A percentile compares a stretch with the other conserved stretches of the same genome.
Evolutionary conservation across 2,113 vertebrate genomes (phyloP).

Genomic region (Melozone crissalis): DNA sequence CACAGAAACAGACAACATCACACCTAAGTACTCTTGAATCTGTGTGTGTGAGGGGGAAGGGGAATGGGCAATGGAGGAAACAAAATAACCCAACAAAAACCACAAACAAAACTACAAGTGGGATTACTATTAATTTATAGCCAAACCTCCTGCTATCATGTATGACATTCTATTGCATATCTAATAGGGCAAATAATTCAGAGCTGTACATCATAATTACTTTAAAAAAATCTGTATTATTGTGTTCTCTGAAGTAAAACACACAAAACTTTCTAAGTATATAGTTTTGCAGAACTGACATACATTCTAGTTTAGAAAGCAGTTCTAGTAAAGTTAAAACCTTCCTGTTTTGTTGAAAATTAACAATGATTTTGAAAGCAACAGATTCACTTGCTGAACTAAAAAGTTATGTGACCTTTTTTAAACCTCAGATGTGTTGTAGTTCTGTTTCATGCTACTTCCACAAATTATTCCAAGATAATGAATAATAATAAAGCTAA

Average conservation of each 20-base stretch:
- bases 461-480: neutral
- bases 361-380: neutral
- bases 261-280: neutral
- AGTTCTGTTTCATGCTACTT: neutral
- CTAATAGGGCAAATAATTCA: neutral
- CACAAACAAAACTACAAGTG: neutral
- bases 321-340: neutral
- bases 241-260: neutral
- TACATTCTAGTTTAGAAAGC: neutral
- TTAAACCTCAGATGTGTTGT: neutral
- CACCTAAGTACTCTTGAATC: neutral
- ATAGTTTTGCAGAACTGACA: neutral
- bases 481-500: neutral
- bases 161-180: neutral
- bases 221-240: neutral
- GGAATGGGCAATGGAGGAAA: neutral
- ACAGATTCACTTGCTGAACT: neutral
- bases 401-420: neutral
- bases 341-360: neutral
- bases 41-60: no score
- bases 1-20: neutral
- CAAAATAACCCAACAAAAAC: neutral
- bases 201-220: neutral
- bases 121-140: neutral
- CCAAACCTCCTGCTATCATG: neutral